Conservation (phyloP, 2,113 vertebrate genomes). For the Monopterus albus region DNA sequence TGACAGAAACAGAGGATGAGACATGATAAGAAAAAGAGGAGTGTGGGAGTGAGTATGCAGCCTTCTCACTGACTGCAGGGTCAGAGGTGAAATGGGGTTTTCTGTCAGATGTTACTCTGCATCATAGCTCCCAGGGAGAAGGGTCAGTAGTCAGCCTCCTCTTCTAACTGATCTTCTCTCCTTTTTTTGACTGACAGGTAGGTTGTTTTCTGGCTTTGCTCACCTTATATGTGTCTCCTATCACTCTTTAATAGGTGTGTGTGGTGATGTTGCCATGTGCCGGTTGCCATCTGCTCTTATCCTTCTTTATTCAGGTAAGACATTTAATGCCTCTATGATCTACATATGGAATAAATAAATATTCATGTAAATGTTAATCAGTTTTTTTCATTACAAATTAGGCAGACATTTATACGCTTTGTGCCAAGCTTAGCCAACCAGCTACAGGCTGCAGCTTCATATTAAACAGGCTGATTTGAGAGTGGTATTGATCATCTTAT, state of each 20-base stretch:
- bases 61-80: constrained; percentile 32
- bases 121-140: constrained; percentile 39
- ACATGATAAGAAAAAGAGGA: constrained; percentile 32
- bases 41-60: not conserved
- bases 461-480: too few relatives aligned
- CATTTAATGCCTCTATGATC: not conserved
- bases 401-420: too few relatives aligned
- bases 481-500: too few relatives aligned
- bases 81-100: constrained; percentile 66
- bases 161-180: constrained; percentile 16
- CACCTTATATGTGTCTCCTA: constrained; percentile 16
- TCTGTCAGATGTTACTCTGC: constrained; percentile 62
- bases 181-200: constrained; percentile 5
- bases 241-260: constrained; percentile 56
- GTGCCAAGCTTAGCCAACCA: too few relatives aligned
- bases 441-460: too few relatives aligned
- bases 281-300: constrained; percentile 53
- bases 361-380: too few relatives aligned
- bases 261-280: constrained; percentile 68
- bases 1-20: constrained; percentile 34
- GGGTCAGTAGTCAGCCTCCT: constrained; percentile 35
- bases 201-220: constrained; percentile 34
- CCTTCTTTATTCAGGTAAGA: constrained; percentile 61
- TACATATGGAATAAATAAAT: too few relatives aligned
- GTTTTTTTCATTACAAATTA: too few relatives aligned